Evolutionary conservation across 2,888 invertebrate species (phyloP), one percentile per base, ranked within the genome.

Genomic region (Cybosia mesomella): DNA sequence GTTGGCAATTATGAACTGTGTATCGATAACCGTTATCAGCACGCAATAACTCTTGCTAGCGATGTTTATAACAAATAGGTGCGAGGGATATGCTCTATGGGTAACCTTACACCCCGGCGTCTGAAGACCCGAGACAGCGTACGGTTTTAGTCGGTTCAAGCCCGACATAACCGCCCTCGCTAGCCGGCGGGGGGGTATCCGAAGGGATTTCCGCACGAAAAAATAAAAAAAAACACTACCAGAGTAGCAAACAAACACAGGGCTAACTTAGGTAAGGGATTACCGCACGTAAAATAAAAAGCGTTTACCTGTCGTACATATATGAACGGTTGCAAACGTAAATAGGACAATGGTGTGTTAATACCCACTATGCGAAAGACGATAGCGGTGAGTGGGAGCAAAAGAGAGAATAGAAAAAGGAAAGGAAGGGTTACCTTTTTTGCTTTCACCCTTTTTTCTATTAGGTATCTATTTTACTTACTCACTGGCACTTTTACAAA

Each of bases 1-100:
- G 66, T 61, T 57, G 11, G 57, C 32, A 65, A 49, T 18, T n/a
- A 21, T 18, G 4, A 28, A 15, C 21, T 5, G 22, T 32, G 11
- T 43, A 22, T 32, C 32, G 55, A 61, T 57, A 66, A 59, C 59
- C 15, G 62, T 67, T 62, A 62, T 67, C 60, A 10, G 53, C 39
- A 58, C 11, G 10, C 15, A 43, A 57, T 66, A 62, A 62, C 55
- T 21, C 18, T 36, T 36, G 61, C 18, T n/a, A 32, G 57, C 49
- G 57, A 43, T 32, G 22, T 36, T 49, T 21, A 5, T 43, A 43
- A 60, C 18, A 24, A 59, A 59, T 39, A 60, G n/a, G n/a, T n/a
- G n/a, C 39, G 0, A 3, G 53, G 43, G 22, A 54, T 21, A n/a
- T n/a, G n/a, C n/a, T n/a, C n/a, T n/a, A n/a, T n/a, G n/a, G n/a